Evolutionary conservation across 1,140 invertebrate species (phyloP).

Genomic region (Caenorhabditis brenneri): DNA sequence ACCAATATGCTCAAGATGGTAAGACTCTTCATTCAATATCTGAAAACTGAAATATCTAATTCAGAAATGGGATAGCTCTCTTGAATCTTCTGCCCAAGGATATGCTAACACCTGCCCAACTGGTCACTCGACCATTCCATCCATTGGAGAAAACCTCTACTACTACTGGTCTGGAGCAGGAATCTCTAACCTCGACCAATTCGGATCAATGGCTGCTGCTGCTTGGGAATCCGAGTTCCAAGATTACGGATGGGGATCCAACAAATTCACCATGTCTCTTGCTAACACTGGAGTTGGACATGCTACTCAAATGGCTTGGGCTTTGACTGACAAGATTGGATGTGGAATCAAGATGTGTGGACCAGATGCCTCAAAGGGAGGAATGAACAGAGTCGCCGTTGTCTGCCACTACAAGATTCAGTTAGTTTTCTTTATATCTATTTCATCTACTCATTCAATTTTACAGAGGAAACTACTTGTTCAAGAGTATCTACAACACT

Average conservation of each 20-base stretch:
- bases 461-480: conserved; percentile 35
- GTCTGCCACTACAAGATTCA: conserved; percentile 37
- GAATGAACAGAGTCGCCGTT: not conserved
- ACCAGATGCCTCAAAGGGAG: not conserved
- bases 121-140: not conserved
- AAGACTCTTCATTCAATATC: not conserved
- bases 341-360: conserved; percentile 35
- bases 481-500: conserved; percentile 2
- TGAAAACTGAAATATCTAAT: not conserved
- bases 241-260: conserved; percentile 35
- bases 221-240: conserved; percentile 45
- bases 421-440: not conserved
- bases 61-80: conserved; percentile 19
- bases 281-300: conserved; percentile 40
- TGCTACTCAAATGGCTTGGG: conserved; percentile 50
- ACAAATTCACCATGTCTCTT: conserved; percentile 4
- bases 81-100: conserved; percentile 28
- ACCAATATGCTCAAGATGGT: conserved; percentile 39
- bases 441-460: not conserved
- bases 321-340: conserved; percentile 14
- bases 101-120: conserved; percentile 39
- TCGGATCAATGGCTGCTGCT: not conserved
- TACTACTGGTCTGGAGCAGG: not conserved
- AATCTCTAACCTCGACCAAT: not conserved
- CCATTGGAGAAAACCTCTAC: conserved; percentile 46